Percentiles rank a stretch among this genome's conserved stretches.
phyloP scores from a whole-genome alignment of 2,113 vertebrate species.

The Syrmaticus mikado region DNA sequence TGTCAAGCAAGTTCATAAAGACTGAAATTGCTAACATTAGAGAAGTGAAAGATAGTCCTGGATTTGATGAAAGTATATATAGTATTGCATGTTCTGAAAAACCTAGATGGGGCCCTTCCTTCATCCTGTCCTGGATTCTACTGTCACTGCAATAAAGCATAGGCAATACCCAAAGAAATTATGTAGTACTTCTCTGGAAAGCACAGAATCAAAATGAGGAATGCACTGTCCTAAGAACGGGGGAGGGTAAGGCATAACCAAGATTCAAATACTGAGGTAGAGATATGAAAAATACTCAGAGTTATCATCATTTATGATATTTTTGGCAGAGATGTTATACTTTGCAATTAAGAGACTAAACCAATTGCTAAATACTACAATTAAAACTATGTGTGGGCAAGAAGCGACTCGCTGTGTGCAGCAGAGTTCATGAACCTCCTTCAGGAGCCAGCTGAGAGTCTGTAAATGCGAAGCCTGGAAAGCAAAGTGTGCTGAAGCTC shows the following conservation, averaged over 20 bases:
- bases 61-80: neutral
- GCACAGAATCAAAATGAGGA: neutral
- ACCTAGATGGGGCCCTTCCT: neutral
- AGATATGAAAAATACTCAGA: fast-evolving
- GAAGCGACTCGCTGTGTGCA: neutral
- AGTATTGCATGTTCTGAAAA: neutral
- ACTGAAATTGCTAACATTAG: neutral
- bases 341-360: neutral
- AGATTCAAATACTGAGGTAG: neutral
- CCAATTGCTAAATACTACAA: neutral
- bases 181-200: neutral
- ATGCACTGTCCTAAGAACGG: neutral
- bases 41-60: neutral
- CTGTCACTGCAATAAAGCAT: neutral
- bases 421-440: neutral
- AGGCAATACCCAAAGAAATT: neutral
- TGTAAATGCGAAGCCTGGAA: neutral
- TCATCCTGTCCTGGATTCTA: neutral
- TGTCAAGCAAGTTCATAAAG: neutral
- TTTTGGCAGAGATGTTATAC: neutral
- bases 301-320: neutral
- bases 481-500: neutral
- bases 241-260: neutral
- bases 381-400: neutral
- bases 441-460: neutral